phyloP scores from a whole-genome alignment of 2,113 vertebrate genomes.

The Myotis davidii region DNA sequence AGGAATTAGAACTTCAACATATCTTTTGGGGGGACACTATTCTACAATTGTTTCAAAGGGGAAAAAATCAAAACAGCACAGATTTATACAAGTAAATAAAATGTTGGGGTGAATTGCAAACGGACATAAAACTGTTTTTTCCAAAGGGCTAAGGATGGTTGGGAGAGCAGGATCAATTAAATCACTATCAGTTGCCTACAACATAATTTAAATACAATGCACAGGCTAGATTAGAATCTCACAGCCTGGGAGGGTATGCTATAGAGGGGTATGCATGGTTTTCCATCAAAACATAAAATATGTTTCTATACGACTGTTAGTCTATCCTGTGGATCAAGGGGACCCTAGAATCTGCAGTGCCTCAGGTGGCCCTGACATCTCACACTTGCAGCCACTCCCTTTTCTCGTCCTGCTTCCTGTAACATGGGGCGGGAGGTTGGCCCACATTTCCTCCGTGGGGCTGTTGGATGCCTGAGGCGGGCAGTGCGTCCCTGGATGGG shows the following conservation, averaged over 20 bases:
- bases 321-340: not conserved
- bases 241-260: not conserved
- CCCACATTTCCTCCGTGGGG: not conserved
- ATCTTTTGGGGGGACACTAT: not conserved
- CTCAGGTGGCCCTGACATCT: not conserved
- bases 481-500: not conserved
- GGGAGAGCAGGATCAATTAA: not conserved
- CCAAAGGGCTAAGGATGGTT: not conserved
- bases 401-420: not conserved
- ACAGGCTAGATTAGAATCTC: not conserved
- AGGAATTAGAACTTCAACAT: not conserved
- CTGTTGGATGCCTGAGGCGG: not conserved
- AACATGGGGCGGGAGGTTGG: not conserved
- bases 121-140: not conserved
- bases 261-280: not conserved
- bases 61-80: not conserved
- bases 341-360: not conserved
- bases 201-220: not conserved
- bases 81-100: not conserved
- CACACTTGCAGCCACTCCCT: not conserved
- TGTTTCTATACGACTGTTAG: not conserved
- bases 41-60: conserved; percentile 1
- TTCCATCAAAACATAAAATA: not conserved
- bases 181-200: not conserved
- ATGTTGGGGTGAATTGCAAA: not conserved